Percentiles rank a stretch among this genome's conserved stretches.
These are phyloP conservation scores for Tetragnatha montana DNA, from an alignment of 2,888 invertebrate genomes.

Conservation along the genomic window DNA sequence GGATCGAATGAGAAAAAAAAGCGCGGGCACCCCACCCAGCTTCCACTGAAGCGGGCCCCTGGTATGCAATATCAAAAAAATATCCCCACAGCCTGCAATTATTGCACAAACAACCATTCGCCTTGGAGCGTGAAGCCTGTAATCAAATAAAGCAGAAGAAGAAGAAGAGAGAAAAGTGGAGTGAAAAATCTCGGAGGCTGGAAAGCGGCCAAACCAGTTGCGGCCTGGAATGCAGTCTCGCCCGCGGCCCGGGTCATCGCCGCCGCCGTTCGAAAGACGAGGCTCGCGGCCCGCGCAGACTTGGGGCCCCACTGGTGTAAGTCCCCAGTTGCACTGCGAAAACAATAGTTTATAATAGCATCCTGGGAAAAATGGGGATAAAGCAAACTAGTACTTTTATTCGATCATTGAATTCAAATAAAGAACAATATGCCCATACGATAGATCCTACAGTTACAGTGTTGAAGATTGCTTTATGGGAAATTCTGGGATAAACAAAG, in stretches of 20 bases:
- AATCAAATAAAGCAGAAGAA: constrained; percentile 61
- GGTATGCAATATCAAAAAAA: constrained; percentile 37
- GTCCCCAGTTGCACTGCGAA: neutral
- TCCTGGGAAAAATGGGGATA: too few species aligned
- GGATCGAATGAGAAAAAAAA: neutral
- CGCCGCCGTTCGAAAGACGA: constrained; percentile 33
- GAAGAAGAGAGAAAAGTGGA: constrained; percentile 50
- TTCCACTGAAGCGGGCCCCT: constrained; percentile 28
- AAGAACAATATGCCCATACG: too few species aligned
- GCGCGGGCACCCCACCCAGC: neutral
- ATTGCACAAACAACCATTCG: constrained; percentile 68
- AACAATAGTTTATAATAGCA: too few species aligned
- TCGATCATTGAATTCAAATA: too few species aligned
- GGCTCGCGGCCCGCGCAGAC: constrained; percentile 8
- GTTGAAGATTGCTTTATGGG: too few species aligned
- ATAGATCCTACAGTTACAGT: too few species aligned
- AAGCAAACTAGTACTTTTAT: too few species aligned
- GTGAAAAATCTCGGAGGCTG: constrained; percentile 54
- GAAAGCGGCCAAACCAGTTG: constrained; percentile 70
- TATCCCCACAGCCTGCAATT: constrained; percentile 46
- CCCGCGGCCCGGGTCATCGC: constrained; percentile 59
- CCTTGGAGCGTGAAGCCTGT: constrained; percentile 59
- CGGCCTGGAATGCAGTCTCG: constrained; percentile 52
- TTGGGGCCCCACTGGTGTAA: neutral
- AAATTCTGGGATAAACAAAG: too few species aligned